Evolutionary conservation across 2,113 vertebrate species (phyloP).

Genomic region (Passerina amoena): DNA sequence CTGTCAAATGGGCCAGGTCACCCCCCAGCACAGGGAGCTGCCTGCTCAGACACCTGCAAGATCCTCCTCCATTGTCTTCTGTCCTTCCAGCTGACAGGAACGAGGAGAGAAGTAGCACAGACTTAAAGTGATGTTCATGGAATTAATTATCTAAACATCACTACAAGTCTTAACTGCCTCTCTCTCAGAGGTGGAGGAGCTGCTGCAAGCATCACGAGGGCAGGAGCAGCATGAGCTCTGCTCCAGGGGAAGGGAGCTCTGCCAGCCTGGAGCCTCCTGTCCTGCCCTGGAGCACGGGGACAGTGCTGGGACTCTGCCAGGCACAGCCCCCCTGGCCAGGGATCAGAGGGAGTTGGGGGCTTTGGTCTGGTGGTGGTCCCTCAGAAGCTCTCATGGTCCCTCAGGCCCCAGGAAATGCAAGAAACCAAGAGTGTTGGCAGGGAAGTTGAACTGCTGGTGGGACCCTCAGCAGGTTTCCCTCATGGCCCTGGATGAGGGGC

Average conservation of each 20-base stretch:
- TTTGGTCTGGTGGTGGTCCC: background rate
- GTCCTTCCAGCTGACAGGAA: constrained; percentile 52
- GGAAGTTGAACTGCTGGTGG: background rate
- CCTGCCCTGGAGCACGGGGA: background rate
- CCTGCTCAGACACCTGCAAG: constrained; percentile 7
- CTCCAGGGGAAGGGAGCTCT: background rate
- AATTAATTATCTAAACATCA: constrained; percentile 96
- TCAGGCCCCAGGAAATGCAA: background rate
- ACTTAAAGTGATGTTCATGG: constrained; percentile 99
- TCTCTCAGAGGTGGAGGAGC: constrained; percentile 66
- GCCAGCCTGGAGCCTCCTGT: background rate
- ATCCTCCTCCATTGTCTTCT: constrained; percentile 64
- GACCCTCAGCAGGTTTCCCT: background rate
- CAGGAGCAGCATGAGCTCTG: background rate
- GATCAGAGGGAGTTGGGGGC: background rate
- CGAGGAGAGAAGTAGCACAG: constrained; percentile 92
- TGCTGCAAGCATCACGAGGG: background rate
- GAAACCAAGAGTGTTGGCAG: background rate
- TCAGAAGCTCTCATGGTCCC: background rate
- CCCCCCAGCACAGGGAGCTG: background rate
- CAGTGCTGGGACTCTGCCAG: background rate
- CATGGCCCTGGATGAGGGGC: background rate
- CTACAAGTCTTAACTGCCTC: constrained; percentile 98
- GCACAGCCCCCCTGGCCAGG: background rate
- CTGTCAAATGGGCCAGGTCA: background rate